Conservation (phyloP, 35 echinoderm and acorn worm genomes). For the Lytechinus variegatus region DNA sequence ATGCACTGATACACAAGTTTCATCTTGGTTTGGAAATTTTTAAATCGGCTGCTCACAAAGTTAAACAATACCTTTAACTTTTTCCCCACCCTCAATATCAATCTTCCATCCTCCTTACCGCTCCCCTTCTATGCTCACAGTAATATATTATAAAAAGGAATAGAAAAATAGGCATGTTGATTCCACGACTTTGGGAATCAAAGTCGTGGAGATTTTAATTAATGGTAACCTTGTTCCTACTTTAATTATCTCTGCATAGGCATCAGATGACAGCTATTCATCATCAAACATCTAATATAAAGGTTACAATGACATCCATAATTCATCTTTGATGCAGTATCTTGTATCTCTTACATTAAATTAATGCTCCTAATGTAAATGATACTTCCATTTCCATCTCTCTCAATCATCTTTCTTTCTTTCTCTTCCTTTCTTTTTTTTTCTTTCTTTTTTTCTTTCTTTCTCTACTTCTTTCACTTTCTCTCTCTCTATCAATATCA, state of each 20-base stretch:
- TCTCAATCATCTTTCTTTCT: neutral
- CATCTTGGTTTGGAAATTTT: too few species aligned
- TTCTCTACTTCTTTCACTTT: neutral
- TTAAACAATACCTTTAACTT: too few species aligned
- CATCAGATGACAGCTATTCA: neutral
- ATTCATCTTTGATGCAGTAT: neutral
- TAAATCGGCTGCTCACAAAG: too few species aligned
- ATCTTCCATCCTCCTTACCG: too few species aligned
- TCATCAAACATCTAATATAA: neutral
- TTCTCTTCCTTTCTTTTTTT: neutral
- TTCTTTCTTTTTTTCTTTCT: neutral
- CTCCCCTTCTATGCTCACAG: too few species aligned
- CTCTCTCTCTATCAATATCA: too few species aligned
- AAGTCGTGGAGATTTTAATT: neutral
- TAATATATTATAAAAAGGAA: neutral
- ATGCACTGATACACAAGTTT: too few species aligned
- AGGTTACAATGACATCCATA: neutral
- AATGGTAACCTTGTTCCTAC: neutral
- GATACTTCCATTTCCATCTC: neutral
- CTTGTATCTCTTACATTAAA: neutral
- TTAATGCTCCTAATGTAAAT: neutral
- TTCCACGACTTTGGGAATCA: neutral
- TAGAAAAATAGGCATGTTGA: neutral
- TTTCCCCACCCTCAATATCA: neutral
- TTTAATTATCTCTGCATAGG: neutral